Evolutionary conservation across 2,113 vertebrate genomes (phyloP).

Genomic region (Marmota monax): DNA sequence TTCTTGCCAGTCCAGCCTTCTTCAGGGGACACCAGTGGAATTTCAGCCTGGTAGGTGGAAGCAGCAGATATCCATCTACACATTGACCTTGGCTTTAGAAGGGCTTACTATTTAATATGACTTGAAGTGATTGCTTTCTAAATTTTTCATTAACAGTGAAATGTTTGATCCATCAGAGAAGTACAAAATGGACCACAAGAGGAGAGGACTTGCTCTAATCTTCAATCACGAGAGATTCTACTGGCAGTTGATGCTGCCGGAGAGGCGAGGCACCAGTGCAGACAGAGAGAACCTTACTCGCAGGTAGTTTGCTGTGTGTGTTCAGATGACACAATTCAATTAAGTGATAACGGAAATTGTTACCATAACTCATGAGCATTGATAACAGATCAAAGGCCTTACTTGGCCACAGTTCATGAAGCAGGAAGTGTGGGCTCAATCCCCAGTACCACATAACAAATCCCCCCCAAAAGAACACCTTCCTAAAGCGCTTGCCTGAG

Average conservation of each 20-base stretch:
- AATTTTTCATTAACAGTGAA: conserved; percentile 71
- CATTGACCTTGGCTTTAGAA: background rate
- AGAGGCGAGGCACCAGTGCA: conserved; percentile 90
- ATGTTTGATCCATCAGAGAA: conserved; percentile 89
- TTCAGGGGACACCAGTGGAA: background rate
- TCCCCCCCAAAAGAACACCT: background rate
- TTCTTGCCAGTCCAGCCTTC: background rate
- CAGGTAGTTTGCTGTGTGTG: conserved; percentile 86
- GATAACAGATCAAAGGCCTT: background rate
- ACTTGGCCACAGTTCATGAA: too few relatives aligned
- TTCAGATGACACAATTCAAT: background rate
- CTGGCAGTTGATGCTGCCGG: conserved; percentile 88
- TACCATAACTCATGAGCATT: background rate
- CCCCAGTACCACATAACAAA: background rate
- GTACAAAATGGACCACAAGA: conserved; percentile 94
- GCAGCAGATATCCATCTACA: background rate
- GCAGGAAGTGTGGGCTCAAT: too few relatives aligned
- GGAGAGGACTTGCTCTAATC: conserved; percentile 93
- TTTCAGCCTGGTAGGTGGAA: background rate
- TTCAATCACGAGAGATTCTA: conserved; percentile 97
- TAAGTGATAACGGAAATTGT: background rate
- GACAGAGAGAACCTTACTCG: conserved; percentile 90
- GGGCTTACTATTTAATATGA: background rate
- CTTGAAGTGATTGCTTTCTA: background rate
- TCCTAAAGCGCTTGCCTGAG: background rate